Conservation (phyloP, 2,888 invertebrate species). For the Apotomis capreana region DNA sequence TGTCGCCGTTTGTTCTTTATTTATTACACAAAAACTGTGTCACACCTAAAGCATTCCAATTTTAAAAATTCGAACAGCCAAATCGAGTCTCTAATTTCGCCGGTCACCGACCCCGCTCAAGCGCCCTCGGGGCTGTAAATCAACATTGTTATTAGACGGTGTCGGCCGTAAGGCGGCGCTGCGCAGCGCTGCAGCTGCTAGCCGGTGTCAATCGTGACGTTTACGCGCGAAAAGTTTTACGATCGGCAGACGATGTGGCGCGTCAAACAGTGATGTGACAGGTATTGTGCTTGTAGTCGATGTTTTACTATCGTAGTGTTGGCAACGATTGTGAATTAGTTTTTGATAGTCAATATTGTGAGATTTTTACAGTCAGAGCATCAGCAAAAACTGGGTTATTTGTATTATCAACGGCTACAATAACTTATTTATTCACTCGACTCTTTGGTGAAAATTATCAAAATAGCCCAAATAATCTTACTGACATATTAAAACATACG, state of each 20-base stretch:
- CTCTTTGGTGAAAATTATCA: too few species aligned
- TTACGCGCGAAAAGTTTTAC: conserved; percentile 83
- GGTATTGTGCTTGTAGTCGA: conserved; percentile 47
- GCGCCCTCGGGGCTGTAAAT: conserved; percentile 58
- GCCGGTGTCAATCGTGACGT: conserved; percentile 77
- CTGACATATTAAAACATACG: too few species aligned
- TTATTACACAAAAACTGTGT: too few species aligned
- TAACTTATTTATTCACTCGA: too few species aligned
- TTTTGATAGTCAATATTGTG: too few species aligned
- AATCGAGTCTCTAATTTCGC: conserved; percentile 29
- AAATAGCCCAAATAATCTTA: too few species aligned
- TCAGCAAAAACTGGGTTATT: too few species aligned
- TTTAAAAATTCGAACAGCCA: conserved; percentile 25
- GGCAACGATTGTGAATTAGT: too few species aligned
- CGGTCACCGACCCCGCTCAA: conserved; percentile 42
- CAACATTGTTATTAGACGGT: conserved; percentile 72
- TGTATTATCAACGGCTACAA: too few species aligned
- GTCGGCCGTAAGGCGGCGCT: conserved; percentile 65
- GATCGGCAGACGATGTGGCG: conserved; percentile 76
- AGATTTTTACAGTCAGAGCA: too few species aligned
- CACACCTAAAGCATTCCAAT: too few species aligned
- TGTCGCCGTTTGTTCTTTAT: too few species aligned
- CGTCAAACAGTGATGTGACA: conserved; percentile 66
- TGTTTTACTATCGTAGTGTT: conserved; percentile 35
- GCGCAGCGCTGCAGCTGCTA: conserved; percentile 79